Percentiles rank a stretch among this genome's conserved stretches.
These are phyloP conservation scores for Camelus bactrianus DNA, from an alignment of 2,113 vertebrate genomes.

Conservation along the genomic window DNA sequence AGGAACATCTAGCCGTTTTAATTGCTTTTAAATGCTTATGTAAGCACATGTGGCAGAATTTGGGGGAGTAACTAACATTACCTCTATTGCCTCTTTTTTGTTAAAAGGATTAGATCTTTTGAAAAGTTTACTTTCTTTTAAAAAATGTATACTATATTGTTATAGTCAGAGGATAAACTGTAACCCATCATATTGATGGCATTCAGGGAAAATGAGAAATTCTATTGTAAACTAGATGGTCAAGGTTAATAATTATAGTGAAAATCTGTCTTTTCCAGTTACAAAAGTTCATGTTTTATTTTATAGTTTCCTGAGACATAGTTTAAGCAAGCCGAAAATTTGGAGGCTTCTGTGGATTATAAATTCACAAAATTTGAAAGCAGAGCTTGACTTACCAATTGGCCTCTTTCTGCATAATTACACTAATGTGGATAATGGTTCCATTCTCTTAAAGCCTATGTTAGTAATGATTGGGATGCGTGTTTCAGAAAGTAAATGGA, in stretches of 20 bases:
- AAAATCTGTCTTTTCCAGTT: conserved; percentile 43
- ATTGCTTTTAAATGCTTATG: conserved; percentile 53
- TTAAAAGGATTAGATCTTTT: not conserved
- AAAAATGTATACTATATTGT: not conserved
- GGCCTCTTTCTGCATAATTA: not conserved
- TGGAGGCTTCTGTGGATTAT: not conserved
- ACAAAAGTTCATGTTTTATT: not conserved
- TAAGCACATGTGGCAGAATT: not conserved
- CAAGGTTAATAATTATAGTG: not conserved
- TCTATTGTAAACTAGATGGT: not conserved
- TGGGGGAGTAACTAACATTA: not conserved
- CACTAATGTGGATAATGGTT: not conserved
- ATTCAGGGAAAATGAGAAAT: not conserved
- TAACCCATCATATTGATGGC: not conserved
- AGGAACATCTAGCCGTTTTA: not conserved
- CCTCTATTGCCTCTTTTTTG: not conserved
- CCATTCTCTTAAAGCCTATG: not conserved
- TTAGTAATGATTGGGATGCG: not conserved
- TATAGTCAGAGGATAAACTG: conserved; percentile 14
- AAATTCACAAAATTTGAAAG: not conserved
- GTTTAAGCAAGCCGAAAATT: not conserved
- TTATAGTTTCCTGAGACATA: not conserved
- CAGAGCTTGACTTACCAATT: not conserved
- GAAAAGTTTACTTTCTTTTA: not conserved
- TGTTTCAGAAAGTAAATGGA: not conserved